These are phyloP conservation scores for Osmerus eperlanus DNA, from an alignment of 2,113 vertebrate species.

Conservation along the genomic window DNA sequence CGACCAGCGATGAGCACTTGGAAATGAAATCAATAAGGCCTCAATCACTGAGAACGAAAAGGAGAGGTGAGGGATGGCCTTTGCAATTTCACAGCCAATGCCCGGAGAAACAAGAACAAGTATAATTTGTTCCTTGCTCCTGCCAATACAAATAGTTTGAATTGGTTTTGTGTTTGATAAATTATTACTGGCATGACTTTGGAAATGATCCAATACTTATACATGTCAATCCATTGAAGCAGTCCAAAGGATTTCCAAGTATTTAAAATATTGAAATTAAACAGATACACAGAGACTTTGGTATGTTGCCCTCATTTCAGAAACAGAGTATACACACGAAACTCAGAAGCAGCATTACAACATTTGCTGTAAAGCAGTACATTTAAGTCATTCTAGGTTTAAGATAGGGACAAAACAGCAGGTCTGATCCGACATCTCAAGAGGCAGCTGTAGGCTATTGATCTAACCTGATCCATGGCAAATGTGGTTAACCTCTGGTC, in stretches of 20 bases:
- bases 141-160: constrained; percentile 12
- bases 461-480: constrained; percentile 49
- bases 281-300: constrained; percentile 10
- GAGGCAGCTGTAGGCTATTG: constrained; percentile 45
- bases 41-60: constrained; percentile 53
- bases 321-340: neutral
- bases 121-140: constrained; percentile 44
- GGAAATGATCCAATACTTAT: constrained; percentile 36
- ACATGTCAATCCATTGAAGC: constrained; percentile 7
- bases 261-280: neutral
- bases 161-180: constrained; percentile 12
- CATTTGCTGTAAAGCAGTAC: too few species aligned
- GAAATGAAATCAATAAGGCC: constrained; percentile 67
- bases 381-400: too few species aligned
- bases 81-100: constrained; percentile 42
- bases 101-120: constrained; percentile 15
- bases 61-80: constrained; percentile 30
- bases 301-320: neutral
- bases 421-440: constrained; percentile 35
- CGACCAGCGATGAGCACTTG: constrained; percentile 56
- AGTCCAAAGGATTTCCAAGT: neutral
- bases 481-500: constrained; percentile 34
- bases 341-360: too few species aligned
- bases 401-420: neutral
- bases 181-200: constrained; percentile 21